Base-by-base conservation (phyloP, 2,888 invertebrate genomes). In the Ernsta delagoae region DNA sequence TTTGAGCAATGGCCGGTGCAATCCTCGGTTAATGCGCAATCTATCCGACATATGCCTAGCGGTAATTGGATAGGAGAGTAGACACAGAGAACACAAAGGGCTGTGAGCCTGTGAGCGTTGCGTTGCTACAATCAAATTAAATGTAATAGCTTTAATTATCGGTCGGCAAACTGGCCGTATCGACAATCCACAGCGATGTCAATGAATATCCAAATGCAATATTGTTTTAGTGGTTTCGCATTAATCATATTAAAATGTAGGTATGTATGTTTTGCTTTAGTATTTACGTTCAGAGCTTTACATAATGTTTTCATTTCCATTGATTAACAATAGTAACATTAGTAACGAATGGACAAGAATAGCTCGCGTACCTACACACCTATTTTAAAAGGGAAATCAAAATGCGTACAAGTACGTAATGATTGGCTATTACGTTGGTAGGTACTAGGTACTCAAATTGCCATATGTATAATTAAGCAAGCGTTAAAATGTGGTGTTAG, bases 81-180 rank as follows among this genome's bases (percentile, higher is more conserved):
- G 70, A 71, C 72, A 73, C 71, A 72, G 68, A 73, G 75, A 75
- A 75, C 80, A 79, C 80, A 81, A 81, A 80, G 77, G 79, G 82
- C 82, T 85, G 71, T 87, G 85, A 85, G 82, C 16, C 82, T 85
- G 70, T 87, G 85, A 85, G 80, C 77, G 75, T 81, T 82, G 84
- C 84, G 84, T 86, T 83, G 86, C 83, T 79, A 83, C 88, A 87
- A 90, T 91, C 89, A 90, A 90, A 90, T 89, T 88, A 87, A 89
- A 89, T 84, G 89, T 87, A 89, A 90, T 88, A 86, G 86, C 89
- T 83, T 82, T 87, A 90, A 89, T 91, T 87, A 89, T 84, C 83
- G 84, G 83, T 79, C 76, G 78, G 82, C 83, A 82, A 84, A 85
- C 83, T 81, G 80, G 75, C 79, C 81, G 78, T 73, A 72, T 71